These are phyloP conservation scores for Tachina grossa DNA, from an alignment of 2,888 invertebrate genomes.

Conservation along the genomic window DNA sequence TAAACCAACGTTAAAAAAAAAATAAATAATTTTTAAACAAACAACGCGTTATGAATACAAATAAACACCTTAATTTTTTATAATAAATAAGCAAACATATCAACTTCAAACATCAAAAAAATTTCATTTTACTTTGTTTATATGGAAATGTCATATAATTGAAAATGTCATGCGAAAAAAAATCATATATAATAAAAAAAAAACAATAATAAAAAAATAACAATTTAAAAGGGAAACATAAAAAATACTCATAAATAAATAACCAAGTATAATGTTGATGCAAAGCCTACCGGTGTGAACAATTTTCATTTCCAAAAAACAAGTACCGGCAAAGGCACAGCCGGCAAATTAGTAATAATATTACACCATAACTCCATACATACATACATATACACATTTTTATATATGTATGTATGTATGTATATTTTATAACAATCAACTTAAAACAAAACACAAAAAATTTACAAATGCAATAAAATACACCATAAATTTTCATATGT, in stretches of 20 bases:
- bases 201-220: neutral
- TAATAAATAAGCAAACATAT: neutral
- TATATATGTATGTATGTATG: no score
- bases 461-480: neutral
- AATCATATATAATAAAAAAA: neutral
- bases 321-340: conserved; percentile 17
- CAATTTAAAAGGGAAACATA: neutral
- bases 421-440: conserved; percentile 1
- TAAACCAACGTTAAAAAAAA: conserved; percentile 28
- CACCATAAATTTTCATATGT: neutral
- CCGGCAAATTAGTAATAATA: conserved; percentile 26
- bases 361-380: conserved; percentile 3
- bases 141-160: conserved; percentile 32
- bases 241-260: conserved; percentile 2
- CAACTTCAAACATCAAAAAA: conserved; percentile 6
- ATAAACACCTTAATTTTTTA: conserved; percentile 40
- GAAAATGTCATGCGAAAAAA: conserved; percentile 41
- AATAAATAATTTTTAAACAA: conserved; percentile 31
- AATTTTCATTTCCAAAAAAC: neutral
- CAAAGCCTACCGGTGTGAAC: neutral
- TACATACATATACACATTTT: no score
- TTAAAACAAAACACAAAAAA: conserved; percentile 5
- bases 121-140: neutral
- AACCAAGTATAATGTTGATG: neutral
- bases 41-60: conserved; percentile 48